Percentiles rank a stretch among this genome's conserved stretches.
These are phyloP conservation scores for Collichthys lucidus DNA, from an alignment of 2,113 vertebrate species.

Conservation along the genomic window DNA sequence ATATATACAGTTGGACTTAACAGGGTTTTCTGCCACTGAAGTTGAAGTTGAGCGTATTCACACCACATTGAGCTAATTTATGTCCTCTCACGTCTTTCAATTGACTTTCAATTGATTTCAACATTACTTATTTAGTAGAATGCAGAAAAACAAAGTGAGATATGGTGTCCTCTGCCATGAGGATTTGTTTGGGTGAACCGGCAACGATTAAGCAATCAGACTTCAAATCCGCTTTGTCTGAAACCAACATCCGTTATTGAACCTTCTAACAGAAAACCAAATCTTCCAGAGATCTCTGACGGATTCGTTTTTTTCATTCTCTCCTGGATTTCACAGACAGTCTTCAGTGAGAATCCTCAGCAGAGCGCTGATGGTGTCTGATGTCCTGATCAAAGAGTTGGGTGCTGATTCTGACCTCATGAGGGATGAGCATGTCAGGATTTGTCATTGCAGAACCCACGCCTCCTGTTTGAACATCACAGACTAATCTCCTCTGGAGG, in stretches of 20 bases:
- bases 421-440: conserved; percentile 39
- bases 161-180: not conserved
- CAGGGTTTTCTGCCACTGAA: no score
- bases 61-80: not conserved
- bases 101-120: not conserved
- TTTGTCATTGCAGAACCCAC: conserved; percentile 5
- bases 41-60: no score
- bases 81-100: not conserved
- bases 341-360: conserved; percentile 25
- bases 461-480: conserved; percentile 48
- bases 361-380: conserved; percentile 42
- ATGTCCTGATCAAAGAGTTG: conserved; percentile 54
- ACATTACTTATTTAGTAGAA: not conserved
- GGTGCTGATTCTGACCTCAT: conserved; percentile 18
- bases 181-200: conserved; percentile 5
- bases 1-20: no score
- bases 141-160: not conserved
- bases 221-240: conserved; percentile 4
- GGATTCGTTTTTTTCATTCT: not conserved
- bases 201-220: not conserved
- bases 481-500: conserved; percentile 32
- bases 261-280: conserved; percentile 1
- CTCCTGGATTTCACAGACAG: conserved; percentile 23
- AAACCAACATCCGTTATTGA: not conserved
- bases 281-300: not conserved